Percentiles rank a stretch among this genome's conserved stretches.
These are phyloP conservation scores for Caranx ignobilis DNA, from an alignment of 2,113 vertebrate species.

Conservation along the genomic window DNA sequence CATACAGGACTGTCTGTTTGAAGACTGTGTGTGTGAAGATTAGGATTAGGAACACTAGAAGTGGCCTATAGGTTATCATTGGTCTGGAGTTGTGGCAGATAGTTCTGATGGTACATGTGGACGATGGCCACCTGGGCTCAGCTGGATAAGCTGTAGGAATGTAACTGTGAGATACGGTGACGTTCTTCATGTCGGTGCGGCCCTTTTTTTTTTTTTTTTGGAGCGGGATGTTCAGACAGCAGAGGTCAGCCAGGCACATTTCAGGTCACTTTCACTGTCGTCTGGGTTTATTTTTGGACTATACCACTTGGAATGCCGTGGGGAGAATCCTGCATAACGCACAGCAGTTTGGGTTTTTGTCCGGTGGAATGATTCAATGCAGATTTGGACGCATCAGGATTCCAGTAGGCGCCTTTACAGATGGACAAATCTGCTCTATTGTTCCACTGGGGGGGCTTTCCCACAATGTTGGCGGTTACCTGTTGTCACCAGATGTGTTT, in stretches of 20 bases:
- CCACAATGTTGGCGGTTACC: background rate
- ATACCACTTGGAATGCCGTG: background rate
- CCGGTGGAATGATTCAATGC: background rate
- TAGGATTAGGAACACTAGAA: too few species aligned
- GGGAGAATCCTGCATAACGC: background rate
- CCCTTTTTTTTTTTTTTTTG: conserved; percentile 37
- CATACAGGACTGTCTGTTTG: too few species aligned
- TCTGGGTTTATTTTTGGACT: conserved; percentile 45
- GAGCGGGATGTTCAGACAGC: conserved; percentile 32
- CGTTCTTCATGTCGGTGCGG: background rate
- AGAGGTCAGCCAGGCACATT: conserved; percentile 15
- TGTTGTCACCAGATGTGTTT: conserved; percentile 26
- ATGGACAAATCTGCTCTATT: background rate
- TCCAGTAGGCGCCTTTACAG: too few species aligned
- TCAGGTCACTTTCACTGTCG: conserved; percentile 39
- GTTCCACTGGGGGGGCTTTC: background rate
- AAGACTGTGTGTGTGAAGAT: too few species aligned
- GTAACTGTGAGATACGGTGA: background rate
- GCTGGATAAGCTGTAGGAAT: background rate
- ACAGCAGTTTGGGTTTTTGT: background rate
- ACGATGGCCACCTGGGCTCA: too few species aligned
- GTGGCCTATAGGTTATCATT: too few species aligned
- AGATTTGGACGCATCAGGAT: background rate
- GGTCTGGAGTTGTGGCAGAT: too few species aligned
- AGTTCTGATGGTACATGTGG: too few species aligned